phyloP scores from a whole-genome alignment of 2,888 invertebrate species.

The Diaprepes abbreviatus region DNA sequence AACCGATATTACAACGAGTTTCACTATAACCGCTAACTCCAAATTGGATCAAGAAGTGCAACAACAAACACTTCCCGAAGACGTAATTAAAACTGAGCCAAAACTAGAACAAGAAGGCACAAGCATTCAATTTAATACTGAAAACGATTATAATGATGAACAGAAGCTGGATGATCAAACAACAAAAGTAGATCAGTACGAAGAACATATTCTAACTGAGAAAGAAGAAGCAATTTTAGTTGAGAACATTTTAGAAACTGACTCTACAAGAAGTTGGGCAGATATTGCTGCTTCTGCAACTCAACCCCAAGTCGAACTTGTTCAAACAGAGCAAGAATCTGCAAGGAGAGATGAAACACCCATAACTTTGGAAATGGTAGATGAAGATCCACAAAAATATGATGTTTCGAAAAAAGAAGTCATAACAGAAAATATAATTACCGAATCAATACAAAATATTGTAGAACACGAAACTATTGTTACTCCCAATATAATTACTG shows the following conservation, averaged over 20 bases:
- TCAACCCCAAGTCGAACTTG: neutral
- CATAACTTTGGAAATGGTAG: neutral
- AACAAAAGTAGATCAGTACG: neutral
- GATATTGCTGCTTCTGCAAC: constrained; percentile 19
- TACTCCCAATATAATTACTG: no score
- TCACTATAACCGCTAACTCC: neutral
- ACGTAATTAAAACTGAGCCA: neutral
- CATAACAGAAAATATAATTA: no score
- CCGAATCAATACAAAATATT: no score
- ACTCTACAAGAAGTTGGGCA: constrained; percentile 21
- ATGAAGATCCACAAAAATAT: no score
- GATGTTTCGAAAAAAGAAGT: no score
- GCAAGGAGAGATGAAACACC: neutral
- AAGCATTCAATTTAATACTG: no score
- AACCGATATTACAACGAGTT: neutral
- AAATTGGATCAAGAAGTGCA: neutral
- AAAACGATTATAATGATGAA: neutral
- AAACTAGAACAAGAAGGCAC: neutral
- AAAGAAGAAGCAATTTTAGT: neutral
- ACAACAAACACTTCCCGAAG: neutral
- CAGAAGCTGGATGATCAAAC: neutral
- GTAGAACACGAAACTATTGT: no score
- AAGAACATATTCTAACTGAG: neutral
- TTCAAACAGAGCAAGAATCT: neutral
- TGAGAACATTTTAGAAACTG: neutral